These are phyloP conservation scores for Chaetodon trifasciatus DNA, from an alignment of 2,797 vertebrate genomes.

Conservation along the genomic window DNA sequence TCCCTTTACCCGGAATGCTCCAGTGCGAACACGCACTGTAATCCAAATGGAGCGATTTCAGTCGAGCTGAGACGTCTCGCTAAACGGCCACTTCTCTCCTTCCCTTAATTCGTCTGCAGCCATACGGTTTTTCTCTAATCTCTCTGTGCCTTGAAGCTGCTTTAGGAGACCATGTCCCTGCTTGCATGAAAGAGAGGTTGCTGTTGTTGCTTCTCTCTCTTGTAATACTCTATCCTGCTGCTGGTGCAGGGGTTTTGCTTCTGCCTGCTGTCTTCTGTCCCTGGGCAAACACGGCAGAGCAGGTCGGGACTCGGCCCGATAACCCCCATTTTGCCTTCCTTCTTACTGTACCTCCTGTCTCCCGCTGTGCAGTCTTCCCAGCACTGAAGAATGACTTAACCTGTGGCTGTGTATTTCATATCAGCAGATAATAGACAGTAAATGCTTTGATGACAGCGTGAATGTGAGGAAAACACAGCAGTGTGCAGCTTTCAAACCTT, in stretches of 20 bases:
- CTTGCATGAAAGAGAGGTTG: constrained; percentile 68
- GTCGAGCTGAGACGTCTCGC: constrained; percentile 46
- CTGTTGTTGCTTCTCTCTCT: constrained; percentile 47
- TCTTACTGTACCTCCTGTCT: constrained; percentile 24
- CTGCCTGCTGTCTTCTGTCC: constrained; percentile 55
- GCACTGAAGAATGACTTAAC: neutral
- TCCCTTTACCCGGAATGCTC: neutral
- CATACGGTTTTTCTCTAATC: constrained; percentile 72
- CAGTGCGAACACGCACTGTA: neutral
- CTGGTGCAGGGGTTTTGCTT: constrained; percentile 54
- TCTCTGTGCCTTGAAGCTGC: constrained; percentile 76
- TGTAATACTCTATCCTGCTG: constrained; percentile 50
- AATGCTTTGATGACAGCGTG: neutral
- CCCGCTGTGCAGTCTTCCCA: neutral
- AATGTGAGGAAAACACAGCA: neutral
- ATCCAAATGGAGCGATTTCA: constrained; percentile 30
- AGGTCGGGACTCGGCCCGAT: constrained; percentile 73
- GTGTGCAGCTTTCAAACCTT: no score
- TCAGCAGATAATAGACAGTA: neutral
- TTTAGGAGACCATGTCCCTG: constrained; percentile 70
- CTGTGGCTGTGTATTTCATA: constrained; percentile 2
- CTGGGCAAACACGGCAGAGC: constrained; percentile 75
- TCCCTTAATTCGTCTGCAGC: constrained; percentile 59
- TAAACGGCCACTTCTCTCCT: constrained; percentile 54
- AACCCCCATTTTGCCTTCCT: constrained; percentile 20